Evolutionary conservation across 2,888 invertebrate species (phyloP), one percentile per base, ranked within the genome.

Genomic region (Dryobotodes eremita): DNA sequence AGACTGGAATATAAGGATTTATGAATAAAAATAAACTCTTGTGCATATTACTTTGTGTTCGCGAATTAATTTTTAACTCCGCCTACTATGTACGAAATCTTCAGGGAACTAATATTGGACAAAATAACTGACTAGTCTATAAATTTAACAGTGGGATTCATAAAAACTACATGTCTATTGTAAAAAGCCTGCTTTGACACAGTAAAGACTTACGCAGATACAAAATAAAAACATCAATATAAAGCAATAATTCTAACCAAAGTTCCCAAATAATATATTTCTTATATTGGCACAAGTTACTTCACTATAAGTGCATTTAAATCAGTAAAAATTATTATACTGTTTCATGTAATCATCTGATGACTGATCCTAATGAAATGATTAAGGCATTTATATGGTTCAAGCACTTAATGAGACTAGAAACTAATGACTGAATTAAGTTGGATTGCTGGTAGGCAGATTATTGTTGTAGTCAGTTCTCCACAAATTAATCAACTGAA

Each of bases 381-480:
- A 82, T 72, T 83, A 82, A 81, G 78, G 79, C 79, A 86, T 84
- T 79, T 74, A 69, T 78, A 75, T 72, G 79, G 73, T 85, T 83
- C 79, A 84, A 87, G 83, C 79, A 86, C 82, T 83, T 87, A 81
- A 80, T 84, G 83, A 88, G 88, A 89, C 88, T 89, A 89, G 89
- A 88, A 71, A 80, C 86, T 88, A 86, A 83, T 89, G 89, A 89
- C 89, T 89, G 88, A 87, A 83, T 80, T 77, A 75, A 81, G 84
- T 84, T 80, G 81, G 79, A 82, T 83, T 82, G 79, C 50, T 79
- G 80, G 55, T 77, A 75, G 55, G 65, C 42, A 46, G 23, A 71
- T 71, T 71, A 77, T 79, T 79, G 23, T 66, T 48, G 68, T 57
- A 55, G 31, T 59, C 8, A 26, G 55, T 55, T 70, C 31, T 59